Evolutionary conservation across 53 echinoderm and acorn worm species (phyloP).

Genomic region (Echinometra lucunter): DNA sequence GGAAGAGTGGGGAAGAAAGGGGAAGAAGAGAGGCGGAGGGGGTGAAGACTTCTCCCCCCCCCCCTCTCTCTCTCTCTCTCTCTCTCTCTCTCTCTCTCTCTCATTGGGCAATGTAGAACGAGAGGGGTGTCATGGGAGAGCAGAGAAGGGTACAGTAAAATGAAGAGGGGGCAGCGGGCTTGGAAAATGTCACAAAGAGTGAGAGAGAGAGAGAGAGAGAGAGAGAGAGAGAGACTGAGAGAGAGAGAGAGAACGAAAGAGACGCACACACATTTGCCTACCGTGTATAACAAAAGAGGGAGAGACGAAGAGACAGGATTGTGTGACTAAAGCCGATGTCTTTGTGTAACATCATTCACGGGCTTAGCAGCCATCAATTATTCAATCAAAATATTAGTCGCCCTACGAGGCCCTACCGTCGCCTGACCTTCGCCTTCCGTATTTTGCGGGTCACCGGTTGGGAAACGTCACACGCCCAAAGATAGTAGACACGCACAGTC

Average conservation of each 20-base stretch:
- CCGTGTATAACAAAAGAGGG: too few relatives aligned
- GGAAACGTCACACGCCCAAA: conserved; percentile 28
- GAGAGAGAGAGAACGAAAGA: not conserved
- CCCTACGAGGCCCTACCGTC: not conserved
- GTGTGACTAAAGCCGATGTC: not conserved
- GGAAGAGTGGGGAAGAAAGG: not conserved
- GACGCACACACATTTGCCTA: too few relatives aligned
- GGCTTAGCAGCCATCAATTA: conserved; percentile 35
- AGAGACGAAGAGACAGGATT: not conserved
- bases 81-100: too few relatives aligned
- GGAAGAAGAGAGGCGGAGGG: not conserved
- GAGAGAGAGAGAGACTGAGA: not conserved
- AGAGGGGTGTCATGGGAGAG: too few relatives aligned
- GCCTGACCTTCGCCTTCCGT: conserved; percentile 34
- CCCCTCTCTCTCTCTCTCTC: too few relatives aligned
- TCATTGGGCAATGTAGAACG: too few relatives aligned
- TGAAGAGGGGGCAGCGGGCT: not conserved
- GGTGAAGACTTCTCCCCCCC: too few relatives aligned
- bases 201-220: not conserved
- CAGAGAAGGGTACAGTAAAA: not conserved
- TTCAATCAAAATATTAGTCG: conserved; percentile 42
- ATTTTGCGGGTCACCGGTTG: not conserved
- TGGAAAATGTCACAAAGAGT: not conserved
- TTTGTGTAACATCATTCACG: conserved; percentile 26
- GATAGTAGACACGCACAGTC: not conserved